Base-by-base conservation (phyloP, 2,888 invertebrate genomes). In the Acleris cristana region DNA sequence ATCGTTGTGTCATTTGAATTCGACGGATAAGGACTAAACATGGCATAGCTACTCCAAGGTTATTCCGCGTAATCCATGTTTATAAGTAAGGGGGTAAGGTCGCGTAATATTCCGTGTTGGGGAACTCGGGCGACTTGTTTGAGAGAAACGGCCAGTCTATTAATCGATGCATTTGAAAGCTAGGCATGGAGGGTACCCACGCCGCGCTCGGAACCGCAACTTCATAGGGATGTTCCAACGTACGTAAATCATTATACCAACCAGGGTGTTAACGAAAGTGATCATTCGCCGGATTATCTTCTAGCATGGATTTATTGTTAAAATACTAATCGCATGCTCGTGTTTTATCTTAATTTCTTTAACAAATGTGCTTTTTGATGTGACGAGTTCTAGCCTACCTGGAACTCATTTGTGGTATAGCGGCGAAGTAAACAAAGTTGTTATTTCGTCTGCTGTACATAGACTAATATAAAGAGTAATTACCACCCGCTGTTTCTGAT, bases 221-320 rank as follows among this genome's bases (percentile, higher is more conserved):
- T 40, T 34, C 62, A 58, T 67, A 67, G 58, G 57, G 53, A 62
- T 57, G 67, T 49, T 44, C 66, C 55, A 60, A 40, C 21, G 54
- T 51, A 52, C 19, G 52, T 56, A 51, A 51, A 44, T 44, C 57
- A 62, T 57, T 62, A 53, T 60, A 54, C 23, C 54, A 54, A 48
- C 23, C 19, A 49, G 62, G 63, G 53, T 51, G 40, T 21, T 58
- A 70, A 73, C 74, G 88, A 88, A 85, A 88, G 91, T 91, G 91
- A 91, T 91, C 91, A 90, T 86, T 78, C 81, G 89, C 91, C 91
- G 90, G 90, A 87, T 82, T 80, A 74, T 72, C 74, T 72, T 74
- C 77, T 64, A 78, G 86, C 85, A 86, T 85, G 85, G 70, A 61
- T 65, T 74, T 72, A 68, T 73, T 70, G 62, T 71, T 73, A 78